Base-by-base conservation (phyloP, 2,888 invertebrate genomes). In the Ctena decussata region DNA sequence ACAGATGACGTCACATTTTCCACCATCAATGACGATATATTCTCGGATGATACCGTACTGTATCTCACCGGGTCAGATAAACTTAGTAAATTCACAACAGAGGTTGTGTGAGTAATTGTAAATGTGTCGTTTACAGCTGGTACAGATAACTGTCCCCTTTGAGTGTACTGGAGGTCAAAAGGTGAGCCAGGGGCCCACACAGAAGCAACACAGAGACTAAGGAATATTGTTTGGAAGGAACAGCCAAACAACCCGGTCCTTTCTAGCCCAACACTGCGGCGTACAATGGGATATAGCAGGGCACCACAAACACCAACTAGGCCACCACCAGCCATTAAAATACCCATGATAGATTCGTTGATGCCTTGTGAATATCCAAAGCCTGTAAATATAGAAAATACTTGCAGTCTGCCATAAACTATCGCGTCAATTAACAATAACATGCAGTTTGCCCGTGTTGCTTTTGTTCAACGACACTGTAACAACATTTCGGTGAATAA, bases 111-210 rank as follows among this genome's bases (percentile, higher is more conserved):
- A 27, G 32, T 70, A 2, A 3, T 70, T 8, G 11, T 12, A n/a
- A 18, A 27, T 15, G 72, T 41, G n/a, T 71, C 46, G 18, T 71
- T 71, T 27, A n/a, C 21, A 27, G 0, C 18, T 18, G 35, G 8
- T 3, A 39, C 32, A 65, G n/a, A 3, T 32, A 39, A 32, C 6
- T 24, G 65, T 21, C 65, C 24, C 32, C 27, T 72, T 2, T 35
- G 44, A 21, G 30, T n/a, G 44, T 80, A 88, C 21, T 86, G 73
- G 27, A 85, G 76, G 83, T 96, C 94, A 90, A 96, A 96, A 0
- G 96, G 96, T 77, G 96, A 96, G n/a, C 96, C 96, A 1, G 96
- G 96, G 37, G 95, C 92, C 95, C 96, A 96, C 8, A 96, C 94
- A 0, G 96, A 95, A 0, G 91, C 89, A 3, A 96, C 95, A 91